phyloP scores from a whole-genome alignment of 2,797 vertebrate genomes.

The Liasis olivaceus region DNA sequence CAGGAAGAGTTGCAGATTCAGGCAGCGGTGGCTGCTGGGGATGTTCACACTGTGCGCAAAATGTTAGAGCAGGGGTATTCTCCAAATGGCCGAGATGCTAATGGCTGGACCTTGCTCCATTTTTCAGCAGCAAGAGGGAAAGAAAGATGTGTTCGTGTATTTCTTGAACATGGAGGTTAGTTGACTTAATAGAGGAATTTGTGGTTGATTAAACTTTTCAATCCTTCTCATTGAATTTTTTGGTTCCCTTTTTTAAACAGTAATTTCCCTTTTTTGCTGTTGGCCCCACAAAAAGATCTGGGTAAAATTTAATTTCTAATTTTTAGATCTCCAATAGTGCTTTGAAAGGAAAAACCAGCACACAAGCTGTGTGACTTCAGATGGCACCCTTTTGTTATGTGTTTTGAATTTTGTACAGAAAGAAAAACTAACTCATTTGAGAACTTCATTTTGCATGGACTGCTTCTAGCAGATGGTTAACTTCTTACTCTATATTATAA shows the following conservation, averaged over 20 bases:
- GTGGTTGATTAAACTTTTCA: background rate
- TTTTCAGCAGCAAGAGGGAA: constrained; percentile 97
- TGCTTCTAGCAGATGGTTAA: background rate
- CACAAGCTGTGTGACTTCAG: background rate
- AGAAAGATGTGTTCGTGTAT: constrained; percentile 95
- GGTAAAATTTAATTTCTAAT: constrained; percentile 17
- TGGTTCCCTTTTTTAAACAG: background rate
- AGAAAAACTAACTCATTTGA: background rate
- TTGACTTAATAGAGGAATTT: constrained; percentile 16
- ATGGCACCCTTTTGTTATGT: background rate
- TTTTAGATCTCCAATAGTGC: background rate
- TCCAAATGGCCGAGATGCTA: constrained; percentile 94
- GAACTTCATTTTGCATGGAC: background rate
- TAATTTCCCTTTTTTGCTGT: background rate
- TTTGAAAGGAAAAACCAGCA: constrained; percentile 35
- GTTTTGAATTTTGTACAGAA: background rate
- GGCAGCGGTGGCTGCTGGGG: constrained; percentile 94
- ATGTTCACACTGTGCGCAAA: constrained; percentile 95
- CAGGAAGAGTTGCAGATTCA: constrained; percentile 99
- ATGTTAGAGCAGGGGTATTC: constrained; percentile 98
- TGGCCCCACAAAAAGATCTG: background rate
- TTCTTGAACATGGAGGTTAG: constrained; percentile 97
- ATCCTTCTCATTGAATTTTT: background rate
- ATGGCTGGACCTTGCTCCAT: constrained; percentile 97
- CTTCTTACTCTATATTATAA: background rate